Conservation (phyloP, 2,113 vertebrate species). For the Lethenteron camtschaticum region DNA sequence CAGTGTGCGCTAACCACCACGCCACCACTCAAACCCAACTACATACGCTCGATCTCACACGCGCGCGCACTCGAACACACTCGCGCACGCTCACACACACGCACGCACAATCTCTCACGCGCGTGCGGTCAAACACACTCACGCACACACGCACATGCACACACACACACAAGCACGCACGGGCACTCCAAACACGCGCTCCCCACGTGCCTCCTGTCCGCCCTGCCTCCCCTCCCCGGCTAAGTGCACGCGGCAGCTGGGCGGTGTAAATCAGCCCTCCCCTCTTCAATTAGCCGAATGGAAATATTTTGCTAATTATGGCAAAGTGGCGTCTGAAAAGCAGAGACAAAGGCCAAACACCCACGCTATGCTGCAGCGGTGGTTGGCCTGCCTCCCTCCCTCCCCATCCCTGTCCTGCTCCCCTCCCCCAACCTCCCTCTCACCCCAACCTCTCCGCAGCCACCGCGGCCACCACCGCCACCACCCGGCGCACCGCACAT, state of each 20-base stretch:
- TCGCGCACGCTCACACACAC: not conserved
- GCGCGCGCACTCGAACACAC: not conserved
- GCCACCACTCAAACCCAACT: not conserved
- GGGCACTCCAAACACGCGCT: not conserved
- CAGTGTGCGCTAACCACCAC: too few relatives aligned
- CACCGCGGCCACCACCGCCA: too few relatives aligned
- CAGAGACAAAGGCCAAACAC: slow-evolving; percentile 1
- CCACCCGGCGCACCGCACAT: too few relatives aligned
- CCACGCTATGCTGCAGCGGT: not conserved
- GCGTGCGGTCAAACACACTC: not conserved
- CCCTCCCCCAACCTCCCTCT: too few relatives aligned
- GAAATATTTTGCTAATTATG: slow-evolving; percentile 6
- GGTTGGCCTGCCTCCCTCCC: too few relatives aligned
- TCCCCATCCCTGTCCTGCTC: too few relatives aligned
- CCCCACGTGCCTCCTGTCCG: too few relatives aligned
- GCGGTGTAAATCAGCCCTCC: slow-evolving; percentile 3
- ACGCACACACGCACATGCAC: slow-evolving; percentile 1
- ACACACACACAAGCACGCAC: slow-evolving; percentile 1
- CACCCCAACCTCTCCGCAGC: too few relatives aligned
- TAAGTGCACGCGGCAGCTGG: not conserved
- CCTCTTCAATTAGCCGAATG: slow-evolving; percentile 4
- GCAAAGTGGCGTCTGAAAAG: slow-evolving; percentile 1
- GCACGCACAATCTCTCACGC: not conserved
- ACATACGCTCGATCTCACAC: not conserved
- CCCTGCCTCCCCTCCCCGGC: not conserved